phyloP scores from a whole-genome alignment of 1,140 invertebrate species.

The Vollenhovia emeryi region DNA sequence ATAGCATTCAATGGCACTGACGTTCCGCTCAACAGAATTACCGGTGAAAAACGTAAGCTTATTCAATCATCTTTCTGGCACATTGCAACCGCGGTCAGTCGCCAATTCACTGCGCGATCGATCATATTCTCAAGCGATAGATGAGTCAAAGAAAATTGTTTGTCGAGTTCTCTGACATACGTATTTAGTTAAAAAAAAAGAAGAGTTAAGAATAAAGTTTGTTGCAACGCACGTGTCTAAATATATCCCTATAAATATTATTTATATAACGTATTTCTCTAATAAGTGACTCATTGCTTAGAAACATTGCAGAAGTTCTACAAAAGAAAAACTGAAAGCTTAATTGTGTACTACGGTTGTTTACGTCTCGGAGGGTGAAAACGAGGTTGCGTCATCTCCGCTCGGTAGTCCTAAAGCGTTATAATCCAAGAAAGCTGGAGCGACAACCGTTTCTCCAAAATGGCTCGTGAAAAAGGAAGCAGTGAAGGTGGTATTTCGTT shows the following conservation, averaged over 20 bases:
- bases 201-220: not conserved
- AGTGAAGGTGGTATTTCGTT: constrained; percentile 75
- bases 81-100: constrained; percentile 34
- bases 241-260: not conserved
- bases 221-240: not conserved
- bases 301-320: not conserved
- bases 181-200: not conserved
- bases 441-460: constrained; percentile 71
- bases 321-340: not conserved
- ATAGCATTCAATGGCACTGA: constrained; percentile 46
- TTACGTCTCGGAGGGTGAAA: not conserved
- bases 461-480: constrained; percentile 70
- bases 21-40: constrained; percentile 42
- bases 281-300: not conserved
- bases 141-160: not conserved
- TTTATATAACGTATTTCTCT: not conserved
- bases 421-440: constrained; percentile 59
- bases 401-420: constrained; percentile 13
- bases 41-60: constrained; percentile 25
- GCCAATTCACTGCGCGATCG: constrained; percentile 34
- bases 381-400: constrained; percentile 10
- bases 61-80: constrained; percentile 56
- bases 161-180: not conserved
- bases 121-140: not conserved
- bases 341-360: not conserved